A percentile compares a stretch with the other conserved stretches of the same genome.
These are phyloP conservation scores for Aromia moschata DNA, from an alignment of 2,888 invertebrate species.

Conservation along the genomic window DNA sequence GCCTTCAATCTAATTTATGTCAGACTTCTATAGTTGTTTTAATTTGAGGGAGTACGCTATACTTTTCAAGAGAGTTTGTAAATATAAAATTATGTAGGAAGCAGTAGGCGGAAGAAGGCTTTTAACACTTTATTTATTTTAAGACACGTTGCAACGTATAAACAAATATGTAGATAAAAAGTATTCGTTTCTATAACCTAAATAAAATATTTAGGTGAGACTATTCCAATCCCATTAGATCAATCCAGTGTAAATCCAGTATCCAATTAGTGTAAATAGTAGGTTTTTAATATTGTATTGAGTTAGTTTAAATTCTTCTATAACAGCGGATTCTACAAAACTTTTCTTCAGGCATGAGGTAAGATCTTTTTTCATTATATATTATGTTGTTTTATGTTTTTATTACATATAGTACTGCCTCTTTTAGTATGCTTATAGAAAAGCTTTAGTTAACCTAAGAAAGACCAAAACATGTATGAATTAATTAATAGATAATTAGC, in stretches of 20 bases:
- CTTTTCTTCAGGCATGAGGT: constrained; percentile 13
- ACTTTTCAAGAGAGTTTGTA: neutral
- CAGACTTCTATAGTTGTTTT: no score
- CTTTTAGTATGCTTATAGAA: no score
- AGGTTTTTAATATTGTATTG: neutral
- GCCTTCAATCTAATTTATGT: neutral
- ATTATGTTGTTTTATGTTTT: no score
- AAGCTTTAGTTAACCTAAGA: no score
- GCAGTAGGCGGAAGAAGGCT: constrained; percentile 10
- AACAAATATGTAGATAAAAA: constrained; percentile 18
- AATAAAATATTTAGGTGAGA: constrained; percentile 1
- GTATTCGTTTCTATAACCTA: constrained; percentile 7
- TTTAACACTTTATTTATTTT: constrained; percentile 6
- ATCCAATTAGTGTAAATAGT: constrained; percentile 14
- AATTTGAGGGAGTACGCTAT: neutral
- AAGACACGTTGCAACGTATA: constrained; percentile 1
- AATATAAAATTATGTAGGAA: constrained; percentile 4
- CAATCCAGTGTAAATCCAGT: no score
- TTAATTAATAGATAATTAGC: no score
- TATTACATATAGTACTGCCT: no score
- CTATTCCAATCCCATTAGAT: no score
- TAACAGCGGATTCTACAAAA: neutral
- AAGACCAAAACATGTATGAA: no score
- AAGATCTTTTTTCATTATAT: constrained; percentile 10
- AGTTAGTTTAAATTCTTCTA: neutral